A percentile compares a stretch with the other conserved stretches of the same genome.
Evolutionary conservation across 2,888 invertebrate genomes (phyloP).

Genomic region (Diplazon laetatorius): DNA sequence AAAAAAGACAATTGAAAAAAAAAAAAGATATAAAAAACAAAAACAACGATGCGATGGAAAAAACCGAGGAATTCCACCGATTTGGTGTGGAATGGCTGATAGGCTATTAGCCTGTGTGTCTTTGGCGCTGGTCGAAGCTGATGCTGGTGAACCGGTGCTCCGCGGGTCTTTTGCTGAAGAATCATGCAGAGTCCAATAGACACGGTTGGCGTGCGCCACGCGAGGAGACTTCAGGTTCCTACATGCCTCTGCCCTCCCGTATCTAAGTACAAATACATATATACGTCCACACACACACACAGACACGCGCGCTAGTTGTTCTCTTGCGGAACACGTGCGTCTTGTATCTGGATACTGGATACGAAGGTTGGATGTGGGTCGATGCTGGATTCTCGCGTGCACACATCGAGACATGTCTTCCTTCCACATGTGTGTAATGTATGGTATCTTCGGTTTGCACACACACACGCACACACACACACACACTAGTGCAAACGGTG

Average conservation of each 20-base stretch:
- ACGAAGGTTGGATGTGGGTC: constrained; percentile 66
- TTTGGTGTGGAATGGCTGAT: too few relatives aligned
- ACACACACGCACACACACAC: constrained; percentile 52
- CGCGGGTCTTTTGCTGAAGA: too few relatives aligned
- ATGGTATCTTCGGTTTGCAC: constrained; percentile 52
- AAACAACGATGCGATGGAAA: too few relatives aligned
- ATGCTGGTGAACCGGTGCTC: neutral
- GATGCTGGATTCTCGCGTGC: constrained; percentile 29
- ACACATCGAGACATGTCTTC: constrained; percentile 2
- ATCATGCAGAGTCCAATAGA: neutral
- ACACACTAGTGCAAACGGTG: too few relatives aligned
- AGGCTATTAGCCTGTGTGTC: too few relatives aligned
- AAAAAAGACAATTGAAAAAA: too few relatives aligned
- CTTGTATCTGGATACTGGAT: constrained; percentile 72
- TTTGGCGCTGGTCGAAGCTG: too few relatives aligned
- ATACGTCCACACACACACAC: too few relatives aligned
- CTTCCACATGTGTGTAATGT: neutral
- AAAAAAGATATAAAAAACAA: too few relatives aligned
- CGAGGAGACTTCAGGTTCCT: constrained; percentile 11
- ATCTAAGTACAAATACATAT: too few relatives aligned
- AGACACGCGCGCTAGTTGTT: too few relatives aligned
- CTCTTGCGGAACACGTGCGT: constrained; percentile 46
- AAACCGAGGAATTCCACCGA: too few relatives aligned
- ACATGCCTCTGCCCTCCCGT: neutral
- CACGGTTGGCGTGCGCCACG: constrained; percentile 46